Base-by-base conservation (phyloP, 2,113 vertebrate species). In the Lepisosteus osseus region DNA sequence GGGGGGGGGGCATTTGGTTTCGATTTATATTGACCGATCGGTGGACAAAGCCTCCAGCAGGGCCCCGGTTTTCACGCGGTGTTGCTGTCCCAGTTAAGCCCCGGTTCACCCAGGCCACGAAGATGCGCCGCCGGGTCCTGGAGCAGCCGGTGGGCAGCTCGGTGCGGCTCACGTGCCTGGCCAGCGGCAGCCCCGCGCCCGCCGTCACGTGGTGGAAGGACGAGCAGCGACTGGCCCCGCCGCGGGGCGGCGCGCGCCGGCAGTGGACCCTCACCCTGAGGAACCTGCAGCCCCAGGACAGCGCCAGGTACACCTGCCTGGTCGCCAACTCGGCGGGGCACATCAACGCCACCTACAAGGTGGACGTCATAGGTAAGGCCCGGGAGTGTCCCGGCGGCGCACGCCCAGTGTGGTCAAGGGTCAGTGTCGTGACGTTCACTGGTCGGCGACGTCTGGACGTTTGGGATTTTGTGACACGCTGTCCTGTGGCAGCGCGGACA, bases 291-390 rank as follows among this genome's bases (percentile, higher is more conserved):
- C 81, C 84, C 0, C 79, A 82, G 57, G 83, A 86, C 83, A 84
- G 85, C 2, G 85, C 76, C 65, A 79, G 71, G 44, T 87, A 87
- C 69, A 87, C 85, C 54, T 87, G 86, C 69, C 83, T 76, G 0
- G 79, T 87, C 44, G 77, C 77, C 56, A 87, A 83, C 65, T 13
- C 63, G 0, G 83, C 76, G 0, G 86, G 86, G 2, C 74, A 82
- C 72, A 87, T 87, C 77, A 86, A 86, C n/a, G 83, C 83, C 65
- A 87, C 84, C 13, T 87, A 87, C 57, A 86, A 78, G 56, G 77
- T 87, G 65, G 85, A 87, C 43, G 83, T 87, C 9, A 82, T 87
- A 6, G 84, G 86, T 87, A 74, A 70, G 80, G 56, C 12, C 44
- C 13, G 13, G 2, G 47, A 51, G 47, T 6, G 47, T 5, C 5